These are phyloP conservation scores for Muntiacus reevesi DNA, from an alignment of 2,113 vertebrate genomes.

Conservation along the genomic window DNA sequence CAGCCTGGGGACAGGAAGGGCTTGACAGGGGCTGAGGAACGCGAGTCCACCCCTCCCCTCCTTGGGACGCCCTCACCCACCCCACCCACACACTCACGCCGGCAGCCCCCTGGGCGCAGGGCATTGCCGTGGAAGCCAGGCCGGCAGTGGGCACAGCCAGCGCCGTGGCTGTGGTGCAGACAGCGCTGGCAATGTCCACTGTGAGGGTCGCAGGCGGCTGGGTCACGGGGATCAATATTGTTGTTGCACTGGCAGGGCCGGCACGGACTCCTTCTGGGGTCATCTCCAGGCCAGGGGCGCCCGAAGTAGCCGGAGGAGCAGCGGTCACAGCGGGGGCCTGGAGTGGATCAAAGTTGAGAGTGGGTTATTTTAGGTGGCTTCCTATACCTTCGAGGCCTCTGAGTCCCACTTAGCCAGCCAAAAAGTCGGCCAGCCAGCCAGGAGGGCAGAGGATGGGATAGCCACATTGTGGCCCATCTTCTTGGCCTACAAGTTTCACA, in stretches of 20 bases:
- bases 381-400: background rate
- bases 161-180: constrained; percentile 84
- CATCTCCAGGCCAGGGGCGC: constrained; percentile 75
- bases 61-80: background rate
- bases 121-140: constrained; percentile 87
- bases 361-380: background rate
- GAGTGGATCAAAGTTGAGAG: fast-evolving
- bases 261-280: constrained; percentile 80
- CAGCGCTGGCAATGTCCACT: constrained; percentile 87
- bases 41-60: background rate
- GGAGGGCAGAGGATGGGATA: background rate
- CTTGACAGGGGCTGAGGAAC: background rate
- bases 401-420: background rate
- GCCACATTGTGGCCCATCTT: background rate
- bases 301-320: constrained; percentile 89
- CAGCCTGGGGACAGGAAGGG: constrained; percentile 79
- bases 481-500: background rate
- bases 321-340: constrained; percentile 86
- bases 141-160: constrained; percentile 82
- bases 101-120: constrained; percentile 83
- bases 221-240: constrained; percentile 87
- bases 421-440: background rate
- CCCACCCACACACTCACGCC: constrained; percentile 76
- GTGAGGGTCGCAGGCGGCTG: constrained; percentile 84
- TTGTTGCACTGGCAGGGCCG: constrained; percentile 87